A percentile compares a stretch with the other conserved stretches of the same genome.
Evolutionary conservation across 2,888 invertebrate genomes (phyloP).

Genomic region (Galeruca laticollis): DNA sequence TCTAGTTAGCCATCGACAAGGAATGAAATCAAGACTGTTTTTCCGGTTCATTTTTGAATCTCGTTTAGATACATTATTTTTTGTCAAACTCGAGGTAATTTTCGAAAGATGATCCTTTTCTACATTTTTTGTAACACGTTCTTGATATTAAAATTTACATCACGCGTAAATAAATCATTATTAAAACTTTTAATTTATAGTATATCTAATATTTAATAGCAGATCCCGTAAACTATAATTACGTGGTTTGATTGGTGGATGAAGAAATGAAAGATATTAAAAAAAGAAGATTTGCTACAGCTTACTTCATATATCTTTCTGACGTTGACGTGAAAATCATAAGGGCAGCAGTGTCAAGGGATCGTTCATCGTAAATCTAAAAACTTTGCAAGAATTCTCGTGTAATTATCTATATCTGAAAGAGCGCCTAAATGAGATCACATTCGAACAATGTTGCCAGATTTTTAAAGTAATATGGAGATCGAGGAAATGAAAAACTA

Average conservation of each 20-base stretch:
- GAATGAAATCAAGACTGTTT: conserved; percentile 50
- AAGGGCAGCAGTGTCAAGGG: conserved; percentile 44
- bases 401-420: not conserved
- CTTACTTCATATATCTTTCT: conserved; percentile 55
- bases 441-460: no score
- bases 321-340: conserved; percentile 61
- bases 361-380: conserved; percentile 37
- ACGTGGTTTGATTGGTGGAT: conserved; percentile 44
- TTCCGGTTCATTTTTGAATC: conserved; percentile 51
- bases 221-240: conserved; percentile 55
- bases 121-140: conserved; percentile 34
- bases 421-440: not conserved
- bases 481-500: no score
- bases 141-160: conserved; percentile 21
- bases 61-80: conserved; percentile 38
- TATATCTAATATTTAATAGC: conserved; percentile 40
- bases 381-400: not conserved
- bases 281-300: conserved; percentile 7
- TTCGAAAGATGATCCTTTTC: conserved; percentile 20
- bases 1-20: conserved; percentile 39
- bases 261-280: conserved; percentile 19
- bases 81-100: not conserved
- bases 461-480: no score
- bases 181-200: conserved; percentile 3
- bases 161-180: not conserved